phyloP scores from a whole-genome alignment of 2,797 vertebrate species.

The Antrozous pallidus region DNA sequence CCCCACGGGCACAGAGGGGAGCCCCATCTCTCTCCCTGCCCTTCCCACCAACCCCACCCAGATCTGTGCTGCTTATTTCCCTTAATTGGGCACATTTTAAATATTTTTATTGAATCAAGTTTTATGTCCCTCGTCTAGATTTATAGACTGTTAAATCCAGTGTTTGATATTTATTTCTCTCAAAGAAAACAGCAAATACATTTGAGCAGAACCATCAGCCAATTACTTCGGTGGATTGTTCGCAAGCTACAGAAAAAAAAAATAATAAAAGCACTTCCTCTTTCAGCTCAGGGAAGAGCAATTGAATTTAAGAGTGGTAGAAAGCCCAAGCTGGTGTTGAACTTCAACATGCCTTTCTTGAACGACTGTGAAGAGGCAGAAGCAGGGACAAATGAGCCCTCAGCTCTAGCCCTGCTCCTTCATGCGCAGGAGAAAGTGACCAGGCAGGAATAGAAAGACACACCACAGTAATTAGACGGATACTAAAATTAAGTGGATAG shows the following conservation, averaged over 20 bases:
- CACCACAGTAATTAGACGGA: not conserved
- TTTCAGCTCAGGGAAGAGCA: not conserved
- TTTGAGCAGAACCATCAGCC: not conserved
- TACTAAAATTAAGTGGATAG: not conserved
- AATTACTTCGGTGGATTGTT: not conserved
- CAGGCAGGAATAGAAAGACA: not conserved
- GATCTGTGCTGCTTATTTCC: not conserved
- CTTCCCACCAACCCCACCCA: not conserved
- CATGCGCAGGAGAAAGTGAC: not conserved
- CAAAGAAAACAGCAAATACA: conserved; percentile 31
- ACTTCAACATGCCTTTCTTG: not conserved
- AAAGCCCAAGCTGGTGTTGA: not conserved
- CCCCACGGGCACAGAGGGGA: not conserved
- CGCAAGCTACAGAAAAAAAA: not conserved
- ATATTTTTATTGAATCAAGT: conserved; percentile 29
- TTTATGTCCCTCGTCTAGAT: not conserved
- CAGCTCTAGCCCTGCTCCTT: not conserved
- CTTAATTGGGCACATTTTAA: not conserved
- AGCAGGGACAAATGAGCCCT: not conserved
- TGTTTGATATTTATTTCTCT: conserved; percentile 4
- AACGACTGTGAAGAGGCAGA: not conserved
- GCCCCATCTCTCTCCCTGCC: not conserved
- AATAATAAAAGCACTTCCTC: not conserved
- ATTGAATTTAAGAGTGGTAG: not conserved
- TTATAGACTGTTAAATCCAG: conserved; percentile 23